Evolutionary conservation across 2,113 vertebrate genomes (phyloP), one percentile per base, ranked within the genome.

Genomic region (Rhizomys pruinosus): DNA sequence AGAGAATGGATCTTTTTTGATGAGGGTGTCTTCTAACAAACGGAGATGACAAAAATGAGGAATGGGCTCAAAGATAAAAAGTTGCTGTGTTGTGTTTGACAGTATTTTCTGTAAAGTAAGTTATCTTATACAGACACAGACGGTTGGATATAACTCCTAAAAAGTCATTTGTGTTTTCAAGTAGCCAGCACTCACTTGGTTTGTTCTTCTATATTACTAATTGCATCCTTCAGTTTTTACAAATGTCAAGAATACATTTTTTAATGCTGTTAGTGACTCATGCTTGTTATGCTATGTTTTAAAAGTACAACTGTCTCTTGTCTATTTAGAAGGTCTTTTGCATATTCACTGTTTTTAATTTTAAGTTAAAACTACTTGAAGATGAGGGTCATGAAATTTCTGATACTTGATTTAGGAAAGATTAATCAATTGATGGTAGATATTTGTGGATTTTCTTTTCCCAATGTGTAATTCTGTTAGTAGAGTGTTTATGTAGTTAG

Each of bases 401-500:
- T 89, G 52, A 89, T 74, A 87, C 5, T 91, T 25, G 7, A 13
- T 69, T 88, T 94, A 78, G 57, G 52, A 90, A 93, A 47, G 34
- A 47, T 73, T 5, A 37, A 55, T 72, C 12, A 25, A 23, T 64
- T 25, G 9, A 0, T 25, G 12, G 79, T 19, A 52, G 57, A 57
- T 52, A 8, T 80, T 80, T 42, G 22, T 85, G 76, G 15, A 0
- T 0, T 29, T 34, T 68, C 4, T 66, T 29, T 80, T 64, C 20
- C 23, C 29, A 64, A 0, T 76, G 8, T 84, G 4, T 37, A 29
- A 19, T 72, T 72, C 94, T 94, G 32, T 55, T 68, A 92, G 78
- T n/a, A 44, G 52, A 77, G 66, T 87, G 23, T 69, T 80, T 66
- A 39, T 64, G 92, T 73, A 44, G 72, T 87, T 86, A 84, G 84